Conservation (phyloP, 2,888 invertebrate genomes). For the Phyllotreta striolata region DNA sequence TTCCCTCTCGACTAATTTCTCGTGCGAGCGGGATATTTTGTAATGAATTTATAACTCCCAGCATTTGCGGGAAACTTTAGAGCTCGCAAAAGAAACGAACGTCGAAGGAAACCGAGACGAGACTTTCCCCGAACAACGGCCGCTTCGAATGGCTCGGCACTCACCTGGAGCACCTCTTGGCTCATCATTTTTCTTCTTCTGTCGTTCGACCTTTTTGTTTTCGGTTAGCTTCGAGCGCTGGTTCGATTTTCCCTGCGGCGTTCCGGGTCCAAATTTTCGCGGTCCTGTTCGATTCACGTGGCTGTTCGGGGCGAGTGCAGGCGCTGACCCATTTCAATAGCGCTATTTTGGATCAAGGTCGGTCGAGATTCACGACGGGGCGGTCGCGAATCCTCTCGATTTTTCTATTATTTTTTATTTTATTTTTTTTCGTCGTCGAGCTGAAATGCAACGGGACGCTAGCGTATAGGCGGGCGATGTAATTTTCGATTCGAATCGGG, state of each 20-base stretch:
- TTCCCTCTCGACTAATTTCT: too few species aligned
- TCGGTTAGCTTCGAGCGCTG: neutral
- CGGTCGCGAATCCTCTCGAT: neutral
- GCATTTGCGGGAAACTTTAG: too few species aligned
- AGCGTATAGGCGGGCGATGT: neutral
- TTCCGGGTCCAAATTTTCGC: neutral
- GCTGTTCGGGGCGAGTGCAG: constrained; percentile 1
- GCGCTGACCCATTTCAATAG: constrained; percentile 27
- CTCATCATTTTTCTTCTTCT: constrained; percentile 50
- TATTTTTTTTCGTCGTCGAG: constrained; percentile 6
- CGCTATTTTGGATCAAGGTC: constrained; percentile 10
- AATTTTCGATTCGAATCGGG: neutral
- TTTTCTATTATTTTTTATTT: constrained; percentile 1
- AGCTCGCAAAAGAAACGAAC: too few species aligned
- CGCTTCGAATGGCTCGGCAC: neutral
- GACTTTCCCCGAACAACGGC: too few species aligned
- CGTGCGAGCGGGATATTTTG: too few species aligned
- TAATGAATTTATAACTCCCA: too few species aligned
- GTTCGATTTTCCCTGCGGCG: neutral
- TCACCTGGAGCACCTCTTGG: constrained; percentile 49
- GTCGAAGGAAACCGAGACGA: too few species aligned
- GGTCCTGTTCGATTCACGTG: neutral
- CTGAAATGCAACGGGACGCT: constrained; percentile 3
- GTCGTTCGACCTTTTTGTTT: neutral
- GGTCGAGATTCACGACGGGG: neutral